Base-by-base conservation (phyloP, 2,888 invertebrate genomes). In the Clostera curtula region DNA sequence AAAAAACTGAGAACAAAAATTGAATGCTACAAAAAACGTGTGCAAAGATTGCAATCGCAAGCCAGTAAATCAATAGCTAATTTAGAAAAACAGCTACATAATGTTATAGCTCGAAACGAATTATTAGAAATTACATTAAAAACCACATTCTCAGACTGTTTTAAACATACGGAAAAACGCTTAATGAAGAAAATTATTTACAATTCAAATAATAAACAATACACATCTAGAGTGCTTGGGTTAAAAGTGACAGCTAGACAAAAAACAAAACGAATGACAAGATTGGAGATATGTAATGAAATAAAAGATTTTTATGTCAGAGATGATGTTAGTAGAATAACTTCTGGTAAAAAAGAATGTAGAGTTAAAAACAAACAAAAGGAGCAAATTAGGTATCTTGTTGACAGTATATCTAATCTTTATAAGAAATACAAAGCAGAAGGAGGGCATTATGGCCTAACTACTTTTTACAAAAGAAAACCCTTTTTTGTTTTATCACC, bases 321-420 rank as follows among this genome's bases (percentile, higher is more conserved):
- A 28, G 32, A 33, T 14, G 25, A 33, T 16, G 14, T 33, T 3
- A 33, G 32, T 23, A 25, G 25, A 20, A 21, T 7, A 11, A 28
- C 28, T 13, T 25, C 33, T 2, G 33, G 26, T 5, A 29, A 26
- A 20, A 25, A 19, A 18, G 32, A 33, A 25, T 21, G 21, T 12
- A 20, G 19, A 22, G 25, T 25, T 5, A 22, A 20, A 18, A 23
- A 20, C 14, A 33, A 33, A 17, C n/a, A 19, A 12, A 28, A 28
- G 15, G 19, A 19, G 15, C 32, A 33, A 24, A 27, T 25, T 17
- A 25, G 32, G 15, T 33, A 33, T 16, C 21, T 33, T 8, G 12
- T 16, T 4, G 25, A 25, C n/a, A 25, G 12, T 12, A 4, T 11
- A 12, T 3, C 11, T 2, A 25, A 18, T n/a, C 25, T 25, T 7